Conservation (phyloP, 2,113 vertebrate species). For the Blennius ocellaris region DNA sequence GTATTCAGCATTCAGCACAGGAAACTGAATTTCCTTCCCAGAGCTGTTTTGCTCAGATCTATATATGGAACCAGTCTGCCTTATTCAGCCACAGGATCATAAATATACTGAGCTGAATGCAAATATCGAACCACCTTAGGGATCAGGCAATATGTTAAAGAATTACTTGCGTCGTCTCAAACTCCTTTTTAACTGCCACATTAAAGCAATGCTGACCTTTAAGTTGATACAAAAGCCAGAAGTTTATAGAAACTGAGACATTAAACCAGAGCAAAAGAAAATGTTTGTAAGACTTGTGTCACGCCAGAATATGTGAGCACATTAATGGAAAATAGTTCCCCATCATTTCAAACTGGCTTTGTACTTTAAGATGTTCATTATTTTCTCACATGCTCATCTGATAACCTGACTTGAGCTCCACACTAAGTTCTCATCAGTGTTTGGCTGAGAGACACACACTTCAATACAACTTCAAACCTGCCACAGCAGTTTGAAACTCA, state of each 20-base stretch:
- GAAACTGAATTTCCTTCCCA: conserved; percentile 77
- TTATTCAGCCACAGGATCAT: conserved; percentile 2
- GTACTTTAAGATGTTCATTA: conserved; percentile 13
- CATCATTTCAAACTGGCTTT: not conserved
- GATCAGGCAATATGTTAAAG: conserved; percentile 30
- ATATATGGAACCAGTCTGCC: conserved; percentile 61
- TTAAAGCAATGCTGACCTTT: conserved; percentile 54
- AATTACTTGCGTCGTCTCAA: conserved; percentile 25
- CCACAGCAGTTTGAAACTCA: not conserved
- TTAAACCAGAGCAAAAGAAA: conserved; percentile 39
- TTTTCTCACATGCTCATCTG: conserved; percentile 18
- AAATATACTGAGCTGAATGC: conserved; percentile 16
- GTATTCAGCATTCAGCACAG: conserved; percentile 62
- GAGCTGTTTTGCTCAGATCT: conserved; percentile 49
- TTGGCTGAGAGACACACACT: conserved; percentile 9
- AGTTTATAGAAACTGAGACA: conserved; percentile 35
- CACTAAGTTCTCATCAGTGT: conserved; percentile 3
- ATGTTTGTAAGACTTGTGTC: conserved; percentile 21
- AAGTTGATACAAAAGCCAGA: conserved; percentile 16
- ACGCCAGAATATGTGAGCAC: conserved; percentile 11
- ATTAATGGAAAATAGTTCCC: conserved; percentile 28
- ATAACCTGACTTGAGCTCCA: conserved; percentile 1
- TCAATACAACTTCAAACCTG: conserved; percentile 8
- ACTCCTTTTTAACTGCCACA: conserved; percentile 34
- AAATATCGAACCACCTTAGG: conserved; percentile 22